A percentile compares a stretch with the other conserved stretches of the same genome.
Conservation (phyloP, 2,888 invertebrate genomes). For the Troides oblongomaculatus region DNA sequence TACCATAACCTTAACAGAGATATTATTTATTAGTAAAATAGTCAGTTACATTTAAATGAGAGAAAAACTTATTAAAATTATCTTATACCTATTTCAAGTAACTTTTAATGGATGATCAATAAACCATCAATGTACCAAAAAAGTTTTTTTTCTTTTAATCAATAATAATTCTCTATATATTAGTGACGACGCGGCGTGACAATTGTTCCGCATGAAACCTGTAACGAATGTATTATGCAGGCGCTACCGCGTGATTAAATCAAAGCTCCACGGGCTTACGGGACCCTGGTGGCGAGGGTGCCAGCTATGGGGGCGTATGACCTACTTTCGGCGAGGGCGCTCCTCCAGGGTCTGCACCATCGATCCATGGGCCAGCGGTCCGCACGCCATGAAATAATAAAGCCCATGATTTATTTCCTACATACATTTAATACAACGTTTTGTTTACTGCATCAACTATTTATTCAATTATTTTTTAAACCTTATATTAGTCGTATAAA, state of each 20-base stretch:
- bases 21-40: too few relatives aligned
- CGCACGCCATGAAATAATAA: slow-evolving; percentile 28
- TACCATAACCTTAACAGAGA: too few relatives aligned
- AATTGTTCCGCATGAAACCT: slow-evolving; percentile 23
- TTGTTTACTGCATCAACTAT: neutral
- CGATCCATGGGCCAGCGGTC: slow-evolving; percentile 57
- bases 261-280: slow-evolving; percentile 39
- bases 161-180: neutral
- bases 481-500: neutral
- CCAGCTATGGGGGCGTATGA: slow-evolving; percentile 61
- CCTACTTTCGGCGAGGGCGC: slow-evolving; percentile 68
- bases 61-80: too few relatives aligned
- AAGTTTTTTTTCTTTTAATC: too few relatives aligned
- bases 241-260: slow-evolving; percentile 36
- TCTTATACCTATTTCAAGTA: too few relatives aligned
- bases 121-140: too few relatives aligned
- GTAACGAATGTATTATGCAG: slow-evolving; percentile 26
- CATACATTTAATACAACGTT: slow-evolving; percentile 2
- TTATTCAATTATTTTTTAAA: neutral
- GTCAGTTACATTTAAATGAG: too few relatives aligned
- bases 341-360: slow-evolving; percentile 59
- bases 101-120: too few relatives aligned
- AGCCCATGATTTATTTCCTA: slow-evolving; percentile 25
- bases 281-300: slow-evolving; percentile 61
- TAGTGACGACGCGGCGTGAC: neutral